Evolutionary conservation across 2,888 invertebrate genomes (phyloP).

Genomic region (Microchrysa polita): DNA sequence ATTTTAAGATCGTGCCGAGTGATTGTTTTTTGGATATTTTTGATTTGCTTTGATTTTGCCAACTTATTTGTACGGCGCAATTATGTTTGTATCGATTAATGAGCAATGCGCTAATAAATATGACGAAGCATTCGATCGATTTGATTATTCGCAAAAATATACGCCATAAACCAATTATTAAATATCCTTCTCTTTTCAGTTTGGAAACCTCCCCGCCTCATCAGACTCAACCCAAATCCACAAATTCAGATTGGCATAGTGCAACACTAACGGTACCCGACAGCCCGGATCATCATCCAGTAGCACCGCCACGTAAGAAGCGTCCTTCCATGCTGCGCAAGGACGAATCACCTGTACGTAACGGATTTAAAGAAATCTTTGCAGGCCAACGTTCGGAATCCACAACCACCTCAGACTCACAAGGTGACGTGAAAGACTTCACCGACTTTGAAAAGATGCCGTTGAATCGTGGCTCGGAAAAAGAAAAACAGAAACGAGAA

Average conservation of each 20-base stretch:
- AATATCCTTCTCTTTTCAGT: no score
- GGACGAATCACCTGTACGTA: slow-evolving; percentile 37
- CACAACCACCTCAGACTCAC: slow-evolving; percentile 29
- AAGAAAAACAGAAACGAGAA: slow-evolving; percentile 16
- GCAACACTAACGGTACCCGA: slow-evolving; percentile 50
- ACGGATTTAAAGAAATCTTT: slow-evolving; percentile 52
- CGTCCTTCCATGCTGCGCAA: slow-evolving; percentile 46
- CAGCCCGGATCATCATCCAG: slow-evolving; percentile 45
- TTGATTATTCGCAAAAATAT: background rate
- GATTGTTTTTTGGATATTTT: no score
- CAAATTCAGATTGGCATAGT: slow-evolving; percentile 48
- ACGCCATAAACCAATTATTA: no score
- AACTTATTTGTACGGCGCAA: background rate
- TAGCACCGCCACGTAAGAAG: slow-evolving; percentile 53
- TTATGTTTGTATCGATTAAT: no score
- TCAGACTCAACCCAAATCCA: slow-evolving; percentile 46
- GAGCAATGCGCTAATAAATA: no score
- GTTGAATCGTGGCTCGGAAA: slow-evolving; percentile 20
- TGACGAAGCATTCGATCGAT: background rate
- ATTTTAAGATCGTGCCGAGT: no score
- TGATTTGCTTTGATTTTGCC: no score
- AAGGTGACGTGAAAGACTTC: slow-evolving; percentile 30
- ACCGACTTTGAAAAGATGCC: slow-evolving; percentile 38
- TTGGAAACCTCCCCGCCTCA: slow-evolving; percentile 51
- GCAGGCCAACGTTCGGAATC: slow-evolving; percentile 23